These are phyloP conservation scores for Nomia melanderi DNA, from an alignment of 1,140 invertebrate species.

Conservation along the genomic window DNA sequence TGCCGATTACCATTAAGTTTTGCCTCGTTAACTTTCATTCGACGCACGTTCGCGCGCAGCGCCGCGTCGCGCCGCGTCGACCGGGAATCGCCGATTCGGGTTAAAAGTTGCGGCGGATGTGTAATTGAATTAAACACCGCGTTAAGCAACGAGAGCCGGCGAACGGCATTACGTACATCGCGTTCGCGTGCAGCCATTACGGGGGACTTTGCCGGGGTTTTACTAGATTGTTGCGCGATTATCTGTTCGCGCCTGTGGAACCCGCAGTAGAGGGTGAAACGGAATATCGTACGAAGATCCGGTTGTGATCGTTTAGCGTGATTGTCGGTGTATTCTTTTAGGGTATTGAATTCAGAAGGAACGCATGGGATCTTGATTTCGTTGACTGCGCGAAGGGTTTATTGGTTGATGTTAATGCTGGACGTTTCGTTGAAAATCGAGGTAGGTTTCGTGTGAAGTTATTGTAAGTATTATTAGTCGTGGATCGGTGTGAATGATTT, in stretches of 20 bases:
- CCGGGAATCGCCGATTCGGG: constrained; percentile 7
- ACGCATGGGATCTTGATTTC: too few species aligned
- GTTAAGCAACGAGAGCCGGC: background rate
- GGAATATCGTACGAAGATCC: too few species aligned
- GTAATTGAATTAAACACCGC: constrained; percentile 44
- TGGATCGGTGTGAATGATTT: too few species aligned
- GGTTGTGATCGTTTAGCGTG: too few species aligned
- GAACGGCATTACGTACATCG: background rate
- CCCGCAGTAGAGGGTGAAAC: background rate
- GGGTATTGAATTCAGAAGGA: too few species aligned
- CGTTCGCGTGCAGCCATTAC: too few species aligned
- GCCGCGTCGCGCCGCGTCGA: background rate
- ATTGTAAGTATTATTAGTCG: too few species aligned
- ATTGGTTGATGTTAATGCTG: too few species aligned
- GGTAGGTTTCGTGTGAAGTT: too few species aligned
- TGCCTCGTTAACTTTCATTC: constrained; percentile 33
- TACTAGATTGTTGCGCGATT: background rate
- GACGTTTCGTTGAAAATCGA: too few species aligned
- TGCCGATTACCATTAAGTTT: constrained; percentile 18
- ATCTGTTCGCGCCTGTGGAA: background rate
- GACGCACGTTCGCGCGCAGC: constrained; percentile 3
- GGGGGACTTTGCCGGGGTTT: background rate
- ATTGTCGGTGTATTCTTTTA: too few species aligned
- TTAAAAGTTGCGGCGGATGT: constrained; percentile 5
- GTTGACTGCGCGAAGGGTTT: too few species aligned